Conservation (phyloP, 2,113 vertebrate species). For the Dasypus novemcinctus region DNA sequence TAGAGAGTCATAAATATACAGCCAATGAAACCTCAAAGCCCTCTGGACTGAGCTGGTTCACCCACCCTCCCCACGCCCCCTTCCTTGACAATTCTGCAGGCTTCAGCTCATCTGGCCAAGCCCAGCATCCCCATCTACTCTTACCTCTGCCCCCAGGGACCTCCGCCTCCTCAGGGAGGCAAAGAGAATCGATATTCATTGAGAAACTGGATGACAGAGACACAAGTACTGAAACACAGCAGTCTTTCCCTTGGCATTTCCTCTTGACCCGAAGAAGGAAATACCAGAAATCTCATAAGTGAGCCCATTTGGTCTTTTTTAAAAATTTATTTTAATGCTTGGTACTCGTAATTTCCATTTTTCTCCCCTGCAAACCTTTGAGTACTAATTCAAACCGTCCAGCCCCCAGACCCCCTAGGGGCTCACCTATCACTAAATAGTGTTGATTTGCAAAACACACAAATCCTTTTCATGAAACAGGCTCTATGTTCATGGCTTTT, state of each 20-base stretch:
- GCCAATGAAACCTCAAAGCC: constrained; percentile 25
- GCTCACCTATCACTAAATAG: constrained; percentile 74
- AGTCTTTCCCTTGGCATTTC: constrained; percentile 66
- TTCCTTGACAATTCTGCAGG: background rate
- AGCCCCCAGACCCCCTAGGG: constrained; percentile 22
- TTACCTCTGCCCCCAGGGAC: background rate
- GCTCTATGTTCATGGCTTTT: constrained; percentile 61
- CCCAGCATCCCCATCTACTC: no score
- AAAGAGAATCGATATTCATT: constrained; percentile 34
- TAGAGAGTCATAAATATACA: constrained; percentile 29
- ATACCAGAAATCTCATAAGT: constrained; percentile 77
- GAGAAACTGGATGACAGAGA: constrained; percentile 60
- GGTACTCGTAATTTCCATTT: constrained; percentile 64
- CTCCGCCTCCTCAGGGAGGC: background rate
- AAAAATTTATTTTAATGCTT: constrained; percentile 45
- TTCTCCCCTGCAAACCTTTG: constrained; percentile 60
- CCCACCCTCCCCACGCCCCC: background rate
- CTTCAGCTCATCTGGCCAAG: background rate
- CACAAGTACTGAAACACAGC: constrained; percentile 60
- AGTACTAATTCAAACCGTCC: constrained; percentile 73
- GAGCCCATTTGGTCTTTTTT: constrained; percentile 53
- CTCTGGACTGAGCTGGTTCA: background rate
- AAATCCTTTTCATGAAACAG: constrained; percentile 67
- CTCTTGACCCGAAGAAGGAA: constrained; percentile 72
- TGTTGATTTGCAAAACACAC: constrained; percentile 76